phyloP scores from a whole-genome alignment of 2,888 invertebrate species.

The Anoncus sp. region DNA sequence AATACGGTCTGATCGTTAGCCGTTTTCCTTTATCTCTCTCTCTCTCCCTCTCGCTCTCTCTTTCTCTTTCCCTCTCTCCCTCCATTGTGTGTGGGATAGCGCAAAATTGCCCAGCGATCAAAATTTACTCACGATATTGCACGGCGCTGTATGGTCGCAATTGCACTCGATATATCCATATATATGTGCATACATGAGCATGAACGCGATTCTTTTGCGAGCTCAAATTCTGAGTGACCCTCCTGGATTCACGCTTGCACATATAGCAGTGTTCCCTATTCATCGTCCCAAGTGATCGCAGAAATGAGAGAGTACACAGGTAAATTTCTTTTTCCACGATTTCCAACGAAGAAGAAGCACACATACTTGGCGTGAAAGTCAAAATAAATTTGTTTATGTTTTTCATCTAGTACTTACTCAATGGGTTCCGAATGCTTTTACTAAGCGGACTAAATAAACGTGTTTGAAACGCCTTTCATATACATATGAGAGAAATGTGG shows the following conservation, averaged over 20 bases:
- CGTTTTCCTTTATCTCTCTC: conserved; percentile 4
- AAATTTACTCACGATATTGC: conserved; percentile 38
- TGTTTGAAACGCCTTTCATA: not conserved
- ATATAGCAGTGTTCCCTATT: too few species aligned
- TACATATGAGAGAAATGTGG: not conserved
- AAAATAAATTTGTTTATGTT: too few species aligned
- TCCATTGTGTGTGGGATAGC: conserved; percentile 18
- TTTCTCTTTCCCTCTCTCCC: too few species aligned
- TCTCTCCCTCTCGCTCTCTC: not conserved
- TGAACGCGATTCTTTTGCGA: not conserved
- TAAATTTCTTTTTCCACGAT: too few species aligned
- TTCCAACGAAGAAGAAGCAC: too few species aligned
- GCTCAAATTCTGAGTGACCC: not conserved
- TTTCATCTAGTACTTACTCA: too few species aligned
- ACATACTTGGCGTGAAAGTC: too few species aligned
- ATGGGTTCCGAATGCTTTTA: not conserved
- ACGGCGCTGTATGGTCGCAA: conserved; percentile 14
- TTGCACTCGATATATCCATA: conserved; percentile 14
- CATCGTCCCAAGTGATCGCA: too few species aligned
- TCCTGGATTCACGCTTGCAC: too few species aligned
- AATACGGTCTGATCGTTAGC: conserved; percentile 63
- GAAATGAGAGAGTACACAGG: too few species aligned
- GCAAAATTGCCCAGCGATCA: conserved; percentile 8
- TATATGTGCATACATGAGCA: not conserved
- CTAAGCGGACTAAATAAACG: not conserved